Evolutionary conservation across 2,797 vertebrate species (phyloP).

Genomic region (Danionella dracula): DNA sequence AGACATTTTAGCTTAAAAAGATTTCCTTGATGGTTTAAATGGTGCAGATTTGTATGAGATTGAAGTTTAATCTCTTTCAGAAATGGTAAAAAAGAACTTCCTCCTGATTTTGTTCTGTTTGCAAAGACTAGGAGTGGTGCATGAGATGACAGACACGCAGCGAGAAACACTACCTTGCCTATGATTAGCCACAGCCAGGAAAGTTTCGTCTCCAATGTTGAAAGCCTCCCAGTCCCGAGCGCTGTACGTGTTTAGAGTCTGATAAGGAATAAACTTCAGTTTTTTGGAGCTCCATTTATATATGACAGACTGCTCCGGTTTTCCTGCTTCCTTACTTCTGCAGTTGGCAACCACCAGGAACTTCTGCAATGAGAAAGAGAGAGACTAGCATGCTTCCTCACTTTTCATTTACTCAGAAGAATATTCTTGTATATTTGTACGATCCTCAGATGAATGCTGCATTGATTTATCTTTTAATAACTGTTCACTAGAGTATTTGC

Average conservation of each 20-base stretch:
- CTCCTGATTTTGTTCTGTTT: conserved; percentile 1
- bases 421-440: too few relatives aligned
- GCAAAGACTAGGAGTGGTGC: background rate
- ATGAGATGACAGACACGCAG: background rate
- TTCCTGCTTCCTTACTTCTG: conserved; percentile 56
- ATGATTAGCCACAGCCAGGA: conserved; percentile 94
- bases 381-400: background rate
- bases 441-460: background rate
- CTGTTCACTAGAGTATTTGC: conserved; percentile 2
- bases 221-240: conserved; percentile 98
- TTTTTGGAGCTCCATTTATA: conserved; percentile 89
- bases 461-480: conserved; percentile 19
- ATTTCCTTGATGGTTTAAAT: conserved; percentile 5
- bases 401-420: too few relatives aligned
- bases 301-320: conserved; percentile 82
- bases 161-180: conserved; percentile 74
- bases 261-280: conserved; percentile 77
- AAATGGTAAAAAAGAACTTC: conserved; percentile 6
- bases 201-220: conserved; percentile 77
- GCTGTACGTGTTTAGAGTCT: conserved; percentile 82
- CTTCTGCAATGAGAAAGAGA: conserved; percentile 58
- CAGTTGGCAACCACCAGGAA: conserved; percentile 93
- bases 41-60: conserved; percentile 22
- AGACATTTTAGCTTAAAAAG: conserved; percentile 12
- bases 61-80: conserved; percentile 13